A percentile compares a stretch with the other conserved stretches of the same genome.
Conservation (phyloP, 1,140 invertebrate genomes). For the Bicyclus anynana region DNA sequence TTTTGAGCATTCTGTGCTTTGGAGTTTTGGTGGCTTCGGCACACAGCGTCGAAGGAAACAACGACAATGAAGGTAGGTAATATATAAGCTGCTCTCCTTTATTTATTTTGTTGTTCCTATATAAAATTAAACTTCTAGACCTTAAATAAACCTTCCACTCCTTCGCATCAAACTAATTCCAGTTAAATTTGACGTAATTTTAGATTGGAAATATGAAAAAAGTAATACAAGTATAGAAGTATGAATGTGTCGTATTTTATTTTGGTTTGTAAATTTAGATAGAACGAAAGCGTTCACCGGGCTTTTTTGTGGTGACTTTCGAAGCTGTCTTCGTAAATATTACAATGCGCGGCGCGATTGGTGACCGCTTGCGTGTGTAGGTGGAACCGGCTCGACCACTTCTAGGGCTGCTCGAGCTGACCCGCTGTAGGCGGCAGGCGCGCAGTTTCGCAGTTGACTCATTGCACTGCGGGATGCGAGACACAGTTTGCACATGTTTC, state of each 20-base stretch:
- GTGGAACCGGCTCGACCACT: slow-evolving; percentile 42
- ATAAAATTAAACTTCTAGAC: not conserved
- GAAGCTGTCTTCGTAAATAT: slow-evolving; percentile 19
- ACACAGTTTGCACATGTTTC: slow-evolving; percentile 8
- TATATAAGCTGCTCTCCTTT: slow-evolving; percentile 39
- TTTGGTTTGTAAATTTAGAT: slow-evolving; percentile 4
- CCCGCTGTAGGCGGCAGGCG: slow-evolving; percentile 30
- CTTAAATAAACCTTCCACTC: too few relatives aligned
- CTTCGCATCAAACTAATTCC: too few relatives aligned
- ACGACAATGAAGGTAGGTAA: slow-evolving; percentile 74
- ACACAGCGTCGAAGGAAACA: slow-evolving; percentile 62
- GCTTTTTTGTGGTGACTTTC: slow-evolving; percentile 24
- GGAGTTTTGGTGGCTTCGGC: slow-evolving; percentile 68
- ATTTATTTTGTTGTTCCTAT: slow-evolving; percentile 37
- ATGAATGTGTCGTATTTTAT: not conserved
- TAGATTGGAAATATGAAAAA: not conserved
- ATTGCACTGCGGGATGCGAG: slow-evolving; percentile 7
- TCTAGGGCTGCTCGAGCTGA: slow-evolving; percentile 30
- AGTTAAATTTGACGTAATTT: not conserved
- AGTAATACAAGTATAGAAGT: not conserved
- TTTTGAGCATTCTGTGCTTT: slow-evolving; percentile 65
- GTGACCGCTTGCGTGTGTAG: slow-evolving; percentile 30
- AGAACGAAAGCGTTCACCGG: slow-evolving; percentile 8
- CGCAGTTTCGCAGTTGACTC: slow-evolving; percentile 31
- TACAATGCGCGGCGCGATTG: slow-evolving; percentile 22